A percentile compares a stretch with the other conserved stretches of the same genome.
These are phyloP conservation scores for Arenaria interpres DNA, from an alignment of 2,113 vertebrate species.

Conservation along the genomic window DNA sequence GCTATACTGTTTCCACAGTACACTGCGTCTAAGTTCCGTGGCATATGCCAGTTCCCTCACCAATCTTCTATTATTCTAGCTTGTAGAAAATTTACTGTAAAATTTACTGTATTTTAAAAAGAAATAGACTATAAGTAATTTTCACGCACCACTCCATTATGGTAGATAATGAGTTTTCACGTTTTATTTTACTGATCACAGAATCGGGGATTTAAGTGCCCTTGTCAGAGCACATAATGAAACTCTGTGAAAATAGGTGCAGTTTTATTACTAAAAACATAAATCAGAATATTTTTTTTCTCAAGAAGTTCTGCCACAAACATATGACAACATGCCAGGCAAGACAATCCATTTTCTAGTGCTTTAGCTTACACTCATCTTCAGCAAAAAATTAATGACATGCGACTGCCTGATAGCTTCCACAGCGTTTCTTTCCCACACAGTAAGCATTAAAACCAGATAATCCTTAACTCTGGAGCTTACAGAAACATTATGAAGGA, in stretches of 20 bases:
- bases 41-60: neutral
- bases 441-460: neutral
- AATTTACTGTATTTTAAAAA: neutral
- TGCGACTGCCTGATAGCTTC: neutral
- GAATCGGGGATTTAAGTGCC: constrained; percentile 16
- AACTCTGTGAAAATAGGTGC: neutral
- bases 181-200: constrained; percentile 5
- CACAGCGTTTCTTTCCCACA: neutral
- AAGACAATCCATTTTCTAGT: neutral
- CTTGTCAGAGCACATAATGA: constrained; percentile 10
- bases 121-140: neutral
- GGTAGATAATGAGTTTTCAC: constrained; percentile 3
- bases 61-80: neutral
- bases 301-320: neutral
- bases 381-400: neutral
- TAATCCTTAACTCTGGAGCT: neutral
- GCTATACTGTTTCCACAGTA: neutral
- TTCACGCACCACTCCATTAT: neutral
- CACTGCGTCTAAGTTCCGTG: neutral
- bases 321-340: neutral
- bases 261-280: neutral
- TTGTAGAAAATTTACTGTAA: neutral
- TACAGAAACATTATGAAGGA: neutral
- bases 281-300: neutral
- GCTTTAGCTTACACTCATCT: neutral